A percentile compares a stretch with the other conserved stretches of the same genome.
phyloP scores from a whole-genome alignment of 2,113 vertebrate genomes.

The Brachionichthys hirsutus region DNA sequence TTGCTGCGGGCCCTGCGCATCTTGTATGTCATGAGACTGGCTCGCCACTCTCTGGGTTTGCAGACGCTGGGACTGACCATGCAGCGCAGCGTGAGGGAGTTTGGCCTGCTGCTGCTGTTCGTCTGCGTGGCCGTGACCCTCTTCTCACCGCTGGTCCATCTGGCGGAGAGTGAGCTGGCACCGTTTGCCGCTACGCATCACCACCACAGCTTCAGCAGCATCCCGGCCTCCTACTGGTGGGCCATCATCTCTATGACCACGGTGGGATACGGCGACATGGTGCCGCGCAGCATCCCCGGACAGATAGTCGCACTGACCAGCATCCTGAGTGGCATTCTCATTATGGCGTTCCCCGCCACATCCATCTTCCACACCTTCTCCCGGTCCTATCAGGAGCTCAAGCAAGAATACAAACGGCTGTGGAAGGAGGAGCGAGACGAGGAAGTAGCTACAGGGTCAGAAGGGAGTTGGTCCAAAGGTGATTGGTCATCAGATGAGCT shows the following conservation, averaged over 20 bases:
- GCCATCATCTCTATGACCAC: conserved; percentile 99
- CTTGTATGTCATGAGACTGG: conserved; percentile 94
- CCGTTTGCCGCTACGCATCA: conserved; percentile 73
- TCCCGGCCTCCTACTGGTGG: conserved; percentile 97
- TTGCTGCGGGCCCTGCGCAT: conserved; percentile 89
- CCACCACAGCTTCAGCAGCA: conserved; percentile 90
- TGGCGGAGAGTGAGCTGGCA: conserved; percentile 87
- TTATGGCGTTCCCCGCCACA: conserved; percentile 96
- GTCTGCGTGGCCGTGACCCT: conserved; percentile 89
- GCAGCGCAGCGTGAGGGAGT: conserved; percentile 85
- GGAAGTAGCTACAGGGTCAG: conserved; percentile 28
- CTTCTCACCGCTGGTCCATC: conserved; percentile 89
- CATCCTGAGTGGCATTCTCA: conserved; percentile 95
- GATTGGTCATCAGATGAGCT: conserved; percentile 8
- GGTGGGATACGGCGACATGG: conserved; percentile 96
- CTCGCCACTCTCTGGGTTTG: conserved; percentile 91
- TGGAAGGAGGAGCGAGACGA: conserved; percentile 74
- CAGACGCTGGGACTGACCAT: conserved; percentile 92
- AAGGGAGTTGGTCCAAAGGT: conserved; percentile 17
- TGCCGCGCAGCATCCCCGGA: conserved; percentile 89
- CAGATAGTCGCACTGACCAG: conserved; percentile 94
- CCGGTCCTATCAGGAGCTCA: conserved; percentile 89
- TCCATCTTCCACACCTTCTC: conserved; percentile 98
- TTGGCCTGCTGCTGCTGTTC: conserved; percentile 91
- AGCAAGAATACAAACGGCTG: conserved; percentile 82